These are phyloP conservation scores for Harmothoe impar DNA, from an alignment of 2,888 invertebrate species.

Conservation along the genomic window DNA sequence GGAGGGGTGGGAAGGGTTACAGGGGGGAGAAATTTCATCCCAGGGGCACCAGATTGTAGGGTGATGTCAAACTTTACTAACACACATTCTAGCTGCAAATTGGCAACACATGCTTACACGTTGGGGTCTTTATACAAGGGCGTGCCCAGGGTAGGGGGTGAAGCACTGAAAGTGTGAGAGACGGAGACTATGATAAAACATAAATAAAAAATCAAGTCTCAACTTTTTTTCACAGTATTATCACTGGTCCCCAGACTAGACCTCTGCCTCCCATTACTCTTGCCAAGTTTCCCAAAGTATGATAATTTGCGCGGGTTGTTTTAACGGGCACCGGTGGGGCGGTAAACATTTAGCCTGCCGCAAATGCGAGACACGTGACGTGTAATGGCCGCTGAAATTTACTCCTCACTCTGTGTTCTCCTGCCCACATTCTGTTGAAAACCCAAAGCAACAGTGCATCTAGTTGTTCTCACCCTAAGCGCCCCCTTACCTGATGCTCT, in stretches of 20 bases:
- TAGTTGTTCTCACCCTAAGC: no score
- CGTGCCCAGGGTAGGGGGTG: neutral
- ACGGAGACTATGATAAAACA: neutral
- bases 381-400: slow-evolving; percentile 49
- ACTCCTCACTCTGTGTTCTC: neutral
- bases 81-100: slow-evolving; percentile 56
- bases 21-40: neutral
- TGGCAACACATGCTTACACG: slow-evolving; percentile 53
- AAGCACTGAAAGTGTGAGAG: no score
- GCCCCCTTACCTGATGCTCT: neutral
- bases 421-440: slow-evolving; percentile 39
- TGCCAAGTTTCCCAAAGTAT: slow-evolving; percentile 55
- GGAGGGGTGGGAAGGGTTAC: neutral
- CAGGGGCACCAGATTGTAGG: neutral
- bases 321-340: slow-evolving; percentile 32
- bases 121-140: slow-evolving; percentile 30
- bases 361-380: slow-evolving; percentile 40
- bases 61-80: slow-evolving; percentile 59
- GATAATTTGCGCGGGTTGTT: slow-evolving; percentile 55
- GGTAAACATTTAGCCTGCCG: slow-evolving; percentile 36
- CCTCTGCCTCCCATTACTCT: slow-evolving; percentile 52
- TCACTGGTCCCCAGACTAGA: neutral
- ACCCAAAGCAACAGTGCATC: no score
- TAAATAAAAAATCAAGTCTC: neutral
- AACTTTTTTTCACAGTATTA: slow-evolving; percentile 6